These are phyloP conservation scores for Caenorhabditis sulstoni DNA, from an alignment of 2,888 invertebrate genomes.

Conservation along the genomic window DNA sequence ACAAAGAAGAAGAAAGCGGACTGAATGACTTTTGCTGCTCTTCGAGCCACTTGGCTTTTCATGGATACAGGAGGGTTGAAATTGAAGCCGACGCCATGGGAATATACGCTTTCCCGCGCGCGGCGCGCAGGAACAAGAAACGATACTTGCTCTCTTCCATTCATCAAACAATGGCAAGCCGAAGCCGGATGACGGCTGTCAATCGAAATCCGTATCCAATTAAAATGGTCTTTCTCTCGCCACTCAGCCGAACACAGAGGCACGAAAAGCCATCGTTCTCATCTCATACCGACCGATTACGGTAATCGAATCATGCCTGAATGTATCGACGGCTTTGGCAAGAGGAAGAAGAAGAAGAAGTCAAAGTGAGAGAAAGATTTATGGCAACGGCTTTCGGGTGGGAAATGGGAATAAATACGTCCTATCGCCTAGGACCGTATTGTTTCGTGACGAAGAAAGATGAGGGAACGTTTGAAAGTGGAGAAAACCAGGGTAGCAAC, in stretches of 20 bases:
- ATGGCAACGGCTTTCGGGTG: conserved; percentile 47
- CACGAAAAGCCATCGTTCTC: conserved; percentile 37
- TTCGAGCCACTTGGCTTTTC: conserved; percentile 30
- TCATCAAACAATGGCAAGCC: conserved; percentile 53
- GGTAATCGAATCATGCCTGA: conserved; percentile 52
- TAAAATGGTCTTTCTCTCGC: conserved; percentile 32
- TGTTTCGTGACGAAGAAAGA: no score
- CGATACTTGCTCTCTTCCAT: conserved; percentile 31
- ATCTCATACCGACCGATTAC: conserved; percentile 34
- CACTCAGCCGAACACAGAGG: background rate
- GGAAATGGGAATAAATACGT: conserved; percentile 27
- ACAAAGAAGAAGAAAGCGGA: conserved; percentile 9
- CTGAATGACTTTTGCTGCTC: background rate
- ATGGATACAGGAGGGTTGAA: conserved; percentile 25
- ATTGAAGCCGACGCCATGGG: conserved; percentile 47
- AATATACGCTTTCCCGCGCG: conserved; percentile 38
- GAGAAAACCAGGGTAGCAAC: no score
- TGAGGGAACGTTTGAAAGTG: no score
- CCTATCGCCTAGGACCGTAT: conserved; percentile 2
- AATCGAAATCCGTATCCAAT: conserved; percentile 60
- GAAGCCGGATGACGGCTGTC: conserved; percentile 54
- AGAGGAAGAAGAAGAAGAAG: conserved; percentile 8
- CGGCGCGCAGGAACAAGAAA: conserved; percentile 32
- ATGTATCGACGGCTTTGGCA: conserved; percentile 16
- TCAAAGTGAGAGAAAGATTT: conserved; percentile 40